Conservation (phyloP, 2,888 invertebrate genomes). For the Nomada fabriciana region DNA sequence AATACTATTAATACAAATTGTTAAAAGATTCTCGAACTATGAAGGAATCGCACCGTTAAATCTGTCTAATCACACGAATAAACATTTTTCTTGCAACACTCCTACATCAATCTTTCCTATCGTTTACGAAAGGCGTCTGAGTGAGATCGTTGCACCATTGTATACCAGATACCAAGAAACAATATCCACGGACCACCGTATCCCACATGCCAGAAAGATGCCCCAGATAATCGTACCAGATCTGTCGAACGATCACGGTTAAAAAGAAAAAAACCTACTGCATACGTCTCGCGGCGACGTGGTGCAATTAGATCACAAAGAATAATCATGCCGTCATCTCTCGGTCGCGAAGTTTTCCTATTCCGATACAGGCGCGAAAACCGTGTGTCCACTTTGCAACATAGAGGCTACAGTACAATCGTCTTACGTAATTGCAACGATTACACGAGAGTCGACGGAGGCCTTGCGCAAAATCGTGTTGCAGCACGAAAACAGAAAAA, state of each 20-base stretch:
- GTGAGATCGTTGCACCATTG: conserved; percentile 17
- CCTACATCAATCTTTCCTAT: neutral
- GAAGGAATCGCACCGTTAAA: too few species aligned
- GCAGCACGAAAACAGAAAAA: conserved; percentile 33
- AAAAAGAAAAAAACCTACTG: neutral
- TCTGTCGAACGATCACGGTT: neutral
- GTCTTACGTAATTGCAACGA: conserved; percentile 45
- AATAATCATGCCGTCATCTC: neutral
- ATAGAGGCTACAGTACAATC: conserved; percentile 38
- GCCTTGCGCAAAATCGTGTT: conserved; percentile 46
- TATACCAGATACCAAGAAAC: neutral
- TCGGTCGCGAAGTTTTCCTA: neutral
- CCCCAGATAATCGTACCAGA: neutral
- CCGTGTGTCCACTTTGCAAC: conserved; percentile 15
- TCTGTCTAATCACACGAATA: too few species aligned
- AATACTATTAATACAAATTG: too few species aligned
- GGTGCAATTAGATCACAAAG: conserved; percentile 14
- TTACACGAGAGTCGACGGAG: conserved; percentile 30
- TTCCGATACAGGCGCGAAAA: conserved; percentile 28
- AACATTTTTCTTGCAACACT: too few species aligned
- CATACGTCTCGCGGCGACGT: neutral
- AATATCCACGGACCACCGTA: neutral
- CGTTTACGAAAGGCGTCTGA: neutral
- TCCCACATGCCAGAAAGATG: neutral
- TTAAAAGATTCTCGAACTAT: too few species aligned